Percentiles rank a stretch among this genome's conserved stretches.
phyloP scores from a whole-genome alignment of 2,888 invertebrate species.

The Cylloceria caligata region DNA sequence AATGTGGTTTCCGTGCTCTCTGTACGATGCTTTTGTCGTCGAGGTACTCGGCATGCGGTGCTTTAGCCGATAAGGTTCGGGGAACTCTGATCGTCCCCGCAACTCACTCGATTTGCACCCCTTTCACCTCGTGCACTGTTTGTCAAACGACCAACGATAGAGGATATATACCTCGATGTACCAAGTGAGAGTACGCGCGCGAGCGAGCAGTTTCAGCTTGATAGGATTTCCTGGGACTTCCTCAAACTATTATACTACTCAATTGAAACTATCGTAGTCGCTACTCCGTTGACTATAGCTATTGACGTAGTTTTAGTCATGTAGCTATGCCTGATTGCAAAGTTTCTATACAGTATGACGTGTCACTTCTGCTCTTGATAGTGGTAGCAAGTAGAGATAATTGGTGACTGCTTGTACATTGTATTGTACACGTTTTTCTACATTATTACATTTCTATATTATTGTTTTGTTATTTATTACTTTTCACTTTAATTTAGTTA shows the following conservation, averaged over 20 bases:
- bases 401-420: conserved; percentile 5
- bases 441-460: neutral
- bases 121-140: conserved; percentile 4
- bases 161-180: conserved; percentile 26
- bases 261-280: conserved; percentile 56
- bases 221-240: conserved; percentile 61
- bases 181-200: conserved; percentile 21
- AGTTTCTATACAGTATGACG: conserved; percentile 28
- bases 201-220: conserved; percentile 56
- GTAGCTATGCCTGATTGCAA: conserved; percentile 54
- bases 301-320: conserved; percentile 12
- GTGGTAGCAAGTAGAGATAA: conserved; percentile 14
- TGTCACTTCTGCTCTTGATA: conserved; percentile 7
- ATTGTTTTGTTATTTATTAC: neutral
- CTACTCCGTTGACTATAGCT: conserved; percentile 18
- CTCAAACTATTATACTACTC: conserved; percentile 63
- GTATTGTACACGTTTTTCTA: too few relatives aligned
- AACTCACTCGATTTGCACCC: conserved; percentile 32
- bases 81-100: conserved; percentile 50
- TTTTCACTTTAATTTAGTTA: neutral
- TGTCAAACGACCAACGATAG: conserved; percentile 56
- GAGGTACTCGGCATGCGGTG: conserved; percentile 14
- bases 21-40: conserved; percentile 51
- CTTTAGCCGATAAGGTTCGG: conserved; percentile 33
- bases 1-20: conserved; percentile 54